Base-by-base conservation (phyloP, 2,888 invertebrate species). In the Watsonalla cultraria region DNA sequence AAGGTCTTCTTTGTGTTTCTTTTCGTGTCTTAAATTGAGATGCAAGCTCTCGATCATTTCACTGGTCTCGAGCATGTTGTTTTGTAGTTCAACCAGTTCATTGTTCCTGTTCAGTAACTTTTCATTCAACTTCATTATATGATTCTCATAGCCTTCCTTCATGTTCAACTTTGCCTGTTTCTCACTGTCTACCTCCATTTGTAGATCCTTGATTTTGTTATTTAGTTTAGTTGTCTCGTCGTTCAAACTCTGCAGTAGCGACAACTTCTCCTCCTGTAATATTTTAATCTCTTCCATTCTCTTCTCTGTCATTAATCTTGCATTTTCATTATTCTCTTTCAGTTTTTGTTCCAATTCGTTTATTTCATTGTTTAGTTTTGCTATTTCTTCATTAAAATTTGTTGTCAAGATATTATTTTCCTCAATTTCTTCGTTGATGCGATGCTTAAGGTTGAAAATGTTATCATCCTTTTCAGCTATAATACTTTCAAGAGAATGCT, bases 61-160 rank as follows among this genome's bases (percentile, higher is more conserved):
- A 51, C 84, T 82, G 45, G 83, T 85, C 58, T 76, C 71, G 42
- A 78, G 76, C 59, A 84, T 67, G 58, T 75, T 84, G 61, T 88
- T 83, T 68, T 87, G 87, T 54, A 86, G 58, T 62, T 87, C 86
- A 42, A 87, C 83, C 7, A 87, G 63, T 68, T 88, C 88, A 70
- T 88, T 86, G 59, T 86, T 87, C 58, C 86, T 78, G 55, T 87
- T 87, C 11, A 83, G 62, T 5, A 87, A 75, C 62, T 87, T 87
- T 66, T 86, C 87, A 59, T 88, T 88, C 6, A 87, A 61, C 52
- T 82, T 83, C 85, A 87, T 86, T 45, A 84, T 64, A 52, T 80
- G 76, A 60, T 70, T 82, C 48, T 87, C 86, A 59, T 80, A 86
- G 37, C 81, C 72, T 5, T 86, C 86, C 58, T 74, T 82, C 66